Conservation (phyloP, 1,140 invertebrate genomes). For the Diuraphis noxia region DNA sequence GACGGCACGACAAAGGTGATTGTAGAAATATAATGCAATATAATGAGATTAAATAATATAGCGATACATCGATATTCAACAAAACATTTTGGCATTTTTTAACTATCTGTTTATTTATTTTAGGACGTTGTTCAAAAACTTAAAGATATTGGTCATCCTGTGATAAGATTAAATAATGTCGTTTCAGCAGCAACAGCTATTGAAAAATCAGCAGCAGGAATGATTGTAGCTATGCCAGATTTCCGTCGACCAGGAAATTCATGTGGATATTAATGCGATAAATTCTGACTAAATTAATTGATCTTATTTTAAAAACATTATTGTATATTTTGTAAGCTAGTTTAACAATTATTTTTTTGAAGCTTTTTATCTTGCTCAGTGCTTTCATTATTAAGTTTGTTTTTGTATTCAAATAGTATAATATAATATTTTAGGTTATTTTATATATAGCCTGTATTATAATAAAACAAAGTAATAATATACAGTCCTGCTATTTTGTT, state of each 20-base stretch:
- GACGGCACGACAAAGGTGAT: conserved; percentile 70
- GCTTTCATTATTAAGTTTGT: neutral
- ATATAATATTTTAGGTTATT: neutral
- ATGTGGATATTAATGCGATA: conserved; percentile 43
- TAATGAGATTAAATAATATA: neutral
- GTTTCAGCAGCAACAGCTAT: conserved; percentile 54
- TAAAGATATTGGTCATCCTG: conserved; percentile 44
- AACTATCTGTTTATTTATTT: neutral
- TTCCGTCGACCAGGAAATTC: conserved; percentile 55
- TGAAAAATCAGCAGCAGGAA: neutral
- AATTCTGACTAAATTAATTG: neutral
- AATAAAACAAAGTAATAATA: neutral
- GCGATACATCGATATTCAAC: no score
- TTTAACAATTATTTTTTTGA: neutral
- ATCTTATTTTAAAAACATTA: neutral
- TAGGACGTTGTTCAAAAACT: conserved; percentile 50
- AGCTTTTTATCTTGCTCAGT: neutral
- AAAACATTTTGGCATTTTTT: neutral
- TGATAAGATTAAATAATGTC: neutral
- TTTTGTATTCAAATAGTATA: neutral
- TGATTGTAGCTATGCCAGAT: conserved; percentile 55
- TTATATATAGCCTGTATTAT: neutral
- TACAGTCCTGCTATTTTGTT: neutral
- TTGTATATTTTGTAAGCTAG: neutral
- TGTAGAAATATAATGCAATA: neutral